Evolutionary conservation across 1,140 invertebrate genomes (phyloP).

Genomic region (Temnothorax longispinosus): DNA sequence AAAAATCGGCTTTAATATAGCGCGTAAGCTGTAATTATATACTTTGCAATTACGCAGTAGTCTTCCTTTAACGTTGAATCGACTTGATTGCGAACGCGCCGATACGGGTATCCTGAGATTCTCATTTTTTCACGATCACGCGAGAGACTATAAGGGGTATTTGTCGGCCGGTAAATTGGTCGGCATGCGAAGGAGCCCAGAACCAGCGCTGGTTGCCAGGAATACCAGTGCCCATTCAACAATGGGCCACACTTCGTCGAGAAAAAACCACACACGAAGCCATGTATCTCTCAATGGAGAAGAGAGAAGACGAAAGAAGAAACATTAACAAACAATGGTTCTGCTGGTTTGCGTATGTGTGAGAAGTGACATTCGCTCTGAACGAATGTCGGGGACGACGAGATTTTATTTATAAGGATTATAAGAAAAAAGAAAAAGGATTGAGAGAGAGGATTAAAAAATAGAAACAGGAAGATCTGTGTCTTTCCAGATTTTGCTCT

Average conservation of each 20-base stretch:
- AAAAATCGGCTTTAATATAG: slow-evolving; percentile 22
- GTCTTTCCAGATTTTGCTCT: neutral
- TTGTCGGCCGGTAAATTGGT: slow-evolving; percentile 68
- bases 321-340: slow-evolving; percentile 83
- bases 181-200: slow-evolving; percentile 60
- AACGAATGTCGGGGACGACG: slow-evolving; percentile 55
- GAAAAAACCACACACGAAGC: slow-evolving; percentile 80
- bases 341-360: slow-evolving; percentile 65
- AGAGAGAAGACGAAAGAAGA: slow-evolving; percentile 16
- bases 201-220: slow-evolving; percentile 43
- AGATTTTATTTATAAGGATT: neutral
- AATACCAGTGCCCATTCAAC: slow-evolving; percentile 65
- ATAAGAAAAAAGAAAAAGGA: neutral
- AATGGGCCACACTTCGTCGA: slow-evolving; percentile 57
- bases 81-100: neutral
- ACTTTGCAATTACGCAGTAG: slow-evolving; percentile 21
- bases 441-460: neutral
- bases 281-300: slow-evolving; percentile 55
- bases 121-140: slow-evolving; percentile 35
- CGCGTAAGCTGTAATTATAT: slow-evolving; percentile 35
- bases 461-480: neutral
- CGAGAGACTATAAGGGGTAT: slow-evolving; percentile 40
- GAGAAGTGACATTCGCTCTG: slow-evolving; percentile 68
- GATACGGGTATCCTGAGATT: neutral
- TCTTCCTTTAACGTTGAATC: slow-evolving; percentile 25